Evolutionary conservation across 2,113 vertebrate species (phyloP).

Genomic region (Oxyruncus cristatus): DNA sequence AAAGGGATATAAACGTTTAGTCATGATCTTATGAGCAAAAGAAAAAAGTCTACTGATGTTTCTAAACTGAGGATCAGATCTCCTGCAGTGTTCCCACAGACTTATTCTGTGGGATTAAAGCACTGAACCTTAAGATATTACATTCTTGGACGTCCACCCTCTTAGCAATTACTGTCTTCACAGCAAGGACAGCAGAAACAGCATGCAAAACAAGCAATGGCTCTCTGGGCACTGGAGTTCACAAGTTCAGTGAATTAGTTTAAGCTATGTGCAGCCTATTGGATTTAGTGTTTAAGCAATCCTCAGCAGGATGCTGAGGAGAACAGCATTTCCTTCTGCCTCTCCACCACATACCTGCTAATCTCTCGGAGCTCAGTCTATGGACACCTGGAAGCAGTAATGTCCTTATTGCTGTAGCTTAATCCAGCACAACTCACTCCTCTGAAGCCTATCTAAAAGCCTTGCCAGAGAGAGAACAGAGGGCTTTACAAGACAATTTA

Average conservation of each 20-base stretch:
- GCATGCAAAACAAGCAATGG: background rate
- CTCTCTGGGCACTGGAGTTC: background rate
- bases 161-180: background rate
- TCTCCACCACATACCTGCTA: background rate
- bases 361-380: fast-evolving
- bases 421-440: background rate
- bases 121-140: background rate
- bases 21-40: background rate
- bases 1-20: background rate
- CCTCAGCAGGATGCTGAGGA: background rate
- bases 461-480: background rate
- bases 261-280: background rate
- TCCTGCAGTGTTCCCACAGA: background rate
- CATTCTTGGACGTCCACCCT: background rate
- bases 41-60: background rate
- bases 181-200: background rate
- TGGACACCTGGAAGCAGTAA: background rate
- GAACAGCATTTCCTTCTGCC: background rate
- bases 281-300: background rate
- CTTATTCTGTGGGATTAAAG: background rate
- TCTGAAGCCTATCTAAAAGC: background rate
- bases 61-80: background rate
- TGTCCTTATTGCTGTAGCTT: background rate
- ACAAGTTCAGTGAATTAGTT: background rate
- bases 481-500: background rate